Conservation (phyloP, 2,113 vertebrate species). For the Syngnathoides biaculeatus region DNA sequence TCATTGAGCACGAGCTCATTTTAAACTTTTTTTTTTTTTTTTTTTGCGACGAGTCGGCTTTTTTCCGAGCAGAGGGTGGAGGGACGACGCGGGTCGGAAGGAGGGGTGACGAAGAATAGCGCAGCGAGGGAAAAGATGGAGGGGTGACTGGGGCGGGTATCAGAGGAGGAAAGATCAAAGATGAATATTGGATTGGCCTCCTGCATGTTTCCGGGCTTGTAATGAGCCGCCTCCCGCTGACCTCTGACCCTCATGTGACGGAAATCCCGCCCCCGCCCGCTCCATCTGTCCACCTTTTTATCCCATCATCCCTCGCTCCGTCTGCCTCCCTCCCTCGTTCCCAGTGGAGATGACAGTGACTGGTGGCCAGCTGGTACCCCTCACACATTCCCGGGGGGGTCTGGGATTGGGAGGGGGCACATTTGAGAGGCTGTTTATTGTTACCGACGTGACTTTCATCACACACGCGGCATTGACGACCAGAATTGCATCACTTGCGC, state of each 20-base stretch:
- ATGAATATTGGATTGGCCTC: conserved; percentile 2
- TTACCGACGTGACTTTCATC: conserved; percentile 96
- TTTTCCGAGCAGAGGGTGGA: neutral
- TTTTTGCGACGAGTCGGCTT: neutral
- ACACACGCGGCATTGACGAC: neutral
- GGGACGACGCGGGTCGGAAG: no score
- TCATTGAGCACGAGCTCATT: conserved; percentile 42
- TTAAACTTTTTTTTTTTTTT: no score
- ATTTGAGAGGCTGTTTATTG: conserved; percentile 89
- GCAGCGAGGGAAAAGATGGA: neutral
- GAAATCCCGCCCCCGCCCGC: conserved; percentile 21
- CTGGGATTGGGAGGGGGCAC: conserved; percentile 53
- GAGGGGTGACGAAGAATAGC: no score
- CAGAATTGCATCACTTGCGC: no score
- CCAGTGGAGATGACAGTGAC: conserved; percentile 20
- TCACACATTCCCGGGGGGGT: conserved; percentile 20
- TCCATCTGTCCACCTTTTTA: neutral
- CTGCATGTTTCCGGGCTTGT: conserved; percentile 43
- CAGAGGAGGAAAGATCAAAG: no score
- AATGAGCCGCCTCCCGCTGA: conserved; percentile 35
- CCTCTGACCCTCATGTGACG: conserved; percentile 35
- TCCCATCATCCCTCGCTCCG: neutral
- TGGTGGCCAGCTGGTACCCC: conserved; percentile 42
- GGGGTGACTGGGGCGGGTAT: no score
- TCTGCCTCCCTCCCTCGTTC: conserved; percentile 28